Conservation (phyloP, 1,140 invertebrate species). For the Drosophila paulistorum region DNA sequence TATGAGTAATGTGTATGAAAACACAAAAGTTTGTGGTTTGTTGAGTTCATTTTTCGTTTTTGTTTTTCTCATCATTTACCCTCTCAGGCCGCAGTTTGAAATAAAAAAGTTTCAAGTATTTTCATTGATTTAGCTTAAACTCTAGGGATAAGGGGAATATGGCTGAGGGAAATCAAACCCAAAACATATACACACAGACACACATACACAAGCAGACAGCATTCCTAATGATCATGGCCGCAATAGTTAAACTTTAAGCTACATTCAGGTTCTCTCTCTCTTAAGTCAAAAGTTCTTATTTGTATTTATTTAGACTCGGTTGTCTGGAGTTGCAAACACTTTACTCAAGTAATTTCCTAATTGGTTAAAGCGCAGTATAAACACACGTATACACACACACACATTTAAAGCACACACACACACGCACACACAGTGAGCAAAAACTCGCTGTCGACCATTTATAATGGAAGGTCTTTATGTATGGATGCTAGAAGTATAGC, state of each 20-base stretch:
- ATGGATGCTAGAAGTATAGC: background rate
- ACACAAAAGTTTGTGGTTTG: conserved; percentile 2
- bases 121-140: conserved; percentile 36
- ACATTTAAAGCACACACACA: background rate
- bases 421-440: background rate
- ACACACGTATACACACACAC: conserved; percentile 14
- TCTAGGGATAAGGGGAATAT: background rate
- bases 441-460: conserved; percentile 27
- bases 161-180: background rate
- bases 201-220: conserved; percentile 4
- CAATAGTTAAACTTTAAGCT: conserved; percentile 33
- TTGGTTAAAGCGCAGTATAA: conserved; percentile 57
- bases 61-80: background rate
- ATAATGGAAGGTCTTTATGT: conserved; percentile 34
- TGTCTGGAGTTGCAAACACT: conserved; percentile 46
- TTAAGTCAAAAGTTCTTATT: conserved; percentile 38
- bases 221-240: conserved; percentile 32
- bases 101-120: conserved; percentile 44
- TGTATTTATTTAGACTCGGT: conserved; percentile 18
- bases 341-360: conserved; percentile 73
- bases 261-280: conserved; percentile 17
- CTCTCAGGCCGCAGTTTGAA: background rate
- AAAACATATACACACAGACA: background rate
- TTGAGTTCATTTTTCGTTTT: conserved; percentile 4
- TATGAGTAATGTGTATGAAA: background rate